Percentiles rank a stretch among this genome's conserved stretches.
phyloP scores from a whole-genome alignment of 2,888 invertebrate species.

The Elmis aenea region DNA sequence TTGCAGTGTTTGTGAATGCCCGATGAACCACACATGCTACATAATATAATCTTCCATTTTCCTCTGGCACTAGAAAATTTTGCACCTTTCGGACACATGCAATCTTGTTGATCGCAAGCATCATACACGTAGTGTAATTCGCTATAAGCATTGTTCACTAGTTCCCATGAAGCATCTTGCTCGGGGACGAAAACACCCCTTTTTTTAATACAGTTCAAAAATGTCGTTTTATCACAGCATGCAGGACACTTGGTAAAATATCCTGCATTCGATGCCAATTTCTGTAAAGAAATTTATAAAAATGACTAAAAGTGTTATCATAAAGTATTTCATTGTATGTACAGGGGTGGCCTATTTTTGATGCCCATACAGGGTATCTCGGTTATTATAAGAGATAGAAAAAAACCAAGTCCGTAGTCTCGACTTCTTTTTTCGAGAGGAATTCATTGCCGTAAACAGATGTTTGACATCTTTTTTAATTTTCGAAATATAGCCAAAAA shows the following conservation, averaged over 20 bases:
- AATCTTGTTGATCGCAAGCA: conserved; percentile 7
- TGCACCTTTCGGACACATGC: conserved; percentile 13
- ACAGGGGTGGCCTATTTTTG: too few species aligned
- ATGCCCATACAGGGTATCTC: too few species aligned
- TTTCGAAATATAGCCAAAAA: too few species aligned
- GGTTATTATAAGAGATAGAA: too few species aligned
- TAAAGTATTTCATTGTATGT: neutral
- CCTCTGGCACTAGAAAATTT: conserved; percentile 1
- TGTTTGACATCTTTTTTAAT: too few species aligned
- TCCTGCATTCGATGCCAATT: conserved; percentile 12
- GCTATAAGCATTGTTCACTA: conserved; percentile 8
- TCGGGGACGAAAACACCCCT: conserved; percentile 16
- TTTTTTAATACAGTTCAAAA: conserved; percentile 7
- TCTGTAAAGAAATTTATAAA: conserved; percentile 4
- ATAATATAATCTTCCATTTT: conserved; percentile 13
- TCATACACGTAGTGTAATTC: conserved; percentile 11
- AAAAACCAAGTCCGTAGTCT: too few species aligned
- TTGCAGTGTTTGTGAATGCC: conserved; percentile 11
- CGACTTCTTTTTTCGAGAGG: too few species aligned
- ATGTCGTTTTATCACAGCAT: conserved; percentile 10
- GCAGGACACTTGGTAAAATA: conserved; percentile 18
- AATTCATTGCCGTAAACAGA: too few species aligned
- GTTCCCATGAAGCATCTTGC: conserved; percentile 17
- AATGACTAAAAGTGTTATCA: neutral
- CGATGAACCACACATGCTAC: conserved; percentile 12